Evolutionary conservation across 1,140 invertebrate genomes (phyloP), one percentile per base, ranked within the genome.

Genomic region (Drosophila serrata): DNA sequence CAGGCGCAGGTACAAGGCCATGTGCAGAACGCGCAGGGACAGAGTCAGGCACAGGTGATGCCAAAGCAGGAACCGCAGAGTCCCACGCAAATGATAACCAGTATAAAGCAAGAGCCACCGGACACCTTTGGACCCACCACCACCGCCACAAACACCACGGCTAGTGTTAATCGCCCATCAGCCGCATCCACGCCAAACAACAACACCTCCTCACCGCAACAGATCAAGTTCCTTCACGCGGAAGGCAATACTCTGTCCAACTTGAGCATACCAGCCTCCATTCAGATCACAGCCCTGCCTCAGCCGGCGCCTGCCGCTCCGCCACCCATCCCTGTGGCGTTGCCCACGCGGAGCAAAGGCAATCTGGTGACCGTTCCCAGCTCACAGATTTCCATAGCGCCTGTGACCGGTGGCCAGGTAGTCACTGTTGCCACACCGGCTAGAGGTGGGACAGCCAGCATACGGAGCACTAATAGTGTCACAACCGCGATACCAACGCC

Each of bases 1-100:
- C 76, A 57, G 24, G 13, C 61, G 11, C 60, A 62, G 35, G 49
- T 62, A 24, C 60, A 61, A 19, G 12, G 24, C 31, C 45, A 61
- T 17, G 19, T 57, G 3, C 59, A 63, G 29, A 63, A 7, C 9
- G 27, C 37, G 8, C 75, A 46, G n/a, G 31, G 56, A 33, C 62
- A 60, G 37, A 39, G 37, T 9, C 53, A 49, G 15, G 7, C 49
- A 22, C 59, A 63, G 31, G 74, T 86, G 46, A 45, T 90, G 63
- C 91, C 91, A 53, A 92, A 92, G 42, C 85, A 92, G 74, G 91
- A 92, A 45, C 88, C 91, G 12, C 91, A 91, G 56, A 91, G 87
- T 74, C 91, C 91, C 33, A 87, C 80, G 43, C 90, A 92, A 17
- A 64, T 92, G 27, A 85, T 92, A 2, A 91, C 91, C 2, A 92